Evolutionary conservation across 2,888 invertebrate genomes (phyloP), one percentile per base, ranked within the genome.

Genomic region (Poecilobothrus nobilitatus): DNA sequence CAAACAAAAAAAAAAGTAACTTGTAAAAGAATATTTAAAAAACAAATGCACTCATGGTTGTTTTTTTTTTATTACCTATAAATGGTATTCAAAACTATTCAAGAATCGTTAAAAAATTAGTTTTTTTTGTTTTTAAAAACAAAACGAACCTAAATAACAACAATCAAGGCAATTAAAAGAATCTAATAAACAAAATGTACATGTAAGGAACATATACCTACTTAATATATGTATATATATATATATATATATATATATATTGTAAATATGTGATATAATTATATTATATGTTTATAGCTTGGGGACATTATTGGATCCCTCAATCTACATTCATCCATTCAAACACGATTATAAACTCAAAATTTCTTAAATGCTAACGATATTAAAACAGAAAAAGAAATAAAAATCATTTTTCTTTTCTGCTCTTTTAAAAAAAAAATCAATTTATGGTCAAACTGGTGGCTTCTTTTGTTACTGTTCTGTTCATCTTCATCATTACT

Each of bases 371-470:
- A 44, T 44, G 44, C 12, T 10, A 10, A 7, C 44, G 44, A 3
- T 44, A 9, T 12, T 18, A 53, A 18, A 53, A 53, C 12, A 1
- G n/a, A 53, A 53, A 1, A 53, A 53, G 53, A 37, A 34, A 34
- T 10, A 8, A 10, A 37, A 37, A 7, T 10, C 34, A 34, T n/a
- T 27, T 2, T 27, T 27, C 27, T 27, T n/a, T 27, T 2, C 27
- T 27, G 27, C 5, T n/a, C n/a, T n/a, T 27, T 5, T 27, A 27
- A 27, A 27, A 10, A 34, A 15, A 53, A 9, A 18, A 2, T 53
- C 12, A 53, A 53, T 53, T 18, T 53, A 53, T 53, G 53, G 53
- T 53, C 53, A 53, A 53, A 53, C 53, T 53, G 53, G 53, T 53
- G 27, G 53, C 53, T 53, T 15, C 53, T 53, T 53, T 12, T 37